These are phyloP conservation scores for Cataglyphis rosenhaueri DNA, from an alignment of 2,888 invertebrate species.

Conservation along the genomic window DNA sequence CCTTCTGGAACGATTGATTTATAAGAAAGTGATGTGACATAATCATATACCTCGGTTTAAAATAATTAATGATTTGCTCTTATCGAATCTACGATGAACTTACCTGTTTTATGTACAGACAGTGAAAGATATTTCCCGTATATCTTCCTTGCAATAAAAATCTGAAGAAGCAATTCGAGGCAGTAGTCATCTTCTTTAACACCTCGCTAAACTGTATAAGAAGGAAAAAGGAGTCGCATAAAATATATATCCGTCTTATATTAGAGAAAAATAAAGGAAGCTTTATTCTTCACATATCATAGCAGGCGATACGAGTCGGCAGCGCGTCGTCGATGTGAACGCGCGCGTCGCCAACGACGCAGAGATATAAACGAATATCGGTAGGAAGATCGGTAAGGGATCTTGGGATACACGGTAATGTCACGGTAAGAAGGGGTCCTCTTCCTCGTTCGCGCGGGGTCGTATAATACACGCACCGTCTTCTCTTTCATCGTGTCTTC, in stretches of 20 bases:
- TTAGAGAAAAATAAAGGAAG: slow-evolving; percentile 83
- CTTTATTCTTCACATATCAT: slow-evolving; percentile 83
- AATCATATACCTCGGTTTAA: slow-evolving; percentile 8
- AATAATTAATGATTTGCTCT: slow-evolving; percentile 41
- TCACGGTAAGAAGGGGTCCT: slow-evolving; percentile 63
- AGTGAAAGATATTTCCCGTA: background rate
- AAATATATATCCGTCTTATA: slow-evolving; percentile 41
- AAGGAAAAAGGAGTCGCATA: slow-evolving; percentile 4
- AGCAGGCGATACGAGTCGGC: slow-evolving; percentile 81
- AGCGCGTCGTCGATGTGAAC: slow-evolving; percentile 72
- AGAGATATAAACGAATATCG: slow-evolving; percentile 80
- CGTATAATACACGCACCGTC: slow-evolving; percentile 62
- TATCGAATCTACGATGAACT: slow-evolving; percentile 12
- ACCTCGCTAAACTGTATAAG: background rate
- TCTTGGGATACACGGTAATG: slow-evolving; percentile 65
- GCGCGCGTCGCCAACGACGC: slow-evolving; percentile 72
- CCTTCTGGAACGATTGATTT: slow-evolving; percentile 28
- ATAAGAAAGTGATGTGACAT: background rate
- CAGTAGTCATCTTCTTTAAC: background rate
- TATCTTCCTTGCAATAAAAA: background rate
- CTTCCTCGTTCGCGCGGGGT: slow-evolving; percentile 36
- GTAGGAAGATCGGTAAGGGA: slow-evolving; percentile 74
- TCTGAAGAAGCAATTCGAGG: background rate
- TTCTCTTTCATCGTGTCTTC: slow-evolving; percentile 28
- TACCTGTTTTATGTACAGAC: slow-evolving; percentile 6